phyloP scores from a whole-genome alignment of 2,113 vertebrate genomes.

The Aspiorhynchus laticeps region DNA sequence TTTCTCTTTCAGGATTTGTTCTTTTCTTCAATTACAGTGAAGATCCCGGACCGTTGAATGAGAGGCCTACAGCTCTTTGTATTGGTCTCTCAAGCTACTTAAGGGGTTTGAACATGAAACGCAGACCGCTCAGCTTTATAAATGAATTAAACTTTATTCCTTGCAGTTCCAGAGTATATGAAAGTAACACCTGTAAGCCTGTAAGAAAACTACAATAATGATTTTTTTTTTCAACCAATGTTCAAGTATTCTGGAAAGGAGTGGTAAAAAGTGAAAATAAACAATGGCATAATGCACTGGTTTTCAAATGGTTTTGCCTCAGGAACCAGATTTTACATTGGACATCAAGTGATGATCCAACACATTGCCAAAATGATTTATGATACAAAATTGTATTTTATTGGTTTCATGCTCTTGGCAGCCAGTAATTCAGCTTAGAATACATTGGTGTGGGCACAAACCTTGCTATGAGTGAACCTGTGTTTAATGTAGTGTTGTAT shows the following conservation, averaged over 20 bases:
- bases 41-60: conserved; percentile 38
- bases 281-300: background rate
- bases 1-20: conserved; percentile 38
- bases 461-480: background rate
- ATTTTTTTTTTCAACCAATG: conserved; percentile 8
- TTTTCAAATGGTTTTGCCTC: conserved; percentile 14
- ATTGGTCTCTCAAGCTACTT: conserved; percentile 47
- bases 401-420: background rate
- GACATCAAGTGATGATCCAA: background rate
- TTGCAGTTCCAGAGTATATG: conserved; percentile 25
- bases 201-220: conserved; percentile 34
- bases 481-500: background rate
- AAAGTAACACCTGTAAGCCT: conserved; percentile 45
- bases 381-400: background rate
- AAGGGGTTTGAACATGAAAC: conserved; percentile 48
- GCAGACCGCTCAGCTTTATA: conserved; percentile 30
- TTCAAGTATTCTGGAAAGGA: conserved; percentile 34
- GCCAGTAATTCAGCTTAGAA: background rate
- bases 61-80: conserved; percentile 31
- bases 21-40: conserved; percentile 32
- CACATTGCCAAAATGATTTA: background rate
- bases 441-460: background rate
- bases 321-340: conserved; percentile 9
- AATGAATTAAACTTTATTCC: conserved; percentile 53
- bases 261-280: conserved; percentile 20